Conservation (phyloP, 2,888 invertebrate species). For the Calameuta filiformis region DNA sequence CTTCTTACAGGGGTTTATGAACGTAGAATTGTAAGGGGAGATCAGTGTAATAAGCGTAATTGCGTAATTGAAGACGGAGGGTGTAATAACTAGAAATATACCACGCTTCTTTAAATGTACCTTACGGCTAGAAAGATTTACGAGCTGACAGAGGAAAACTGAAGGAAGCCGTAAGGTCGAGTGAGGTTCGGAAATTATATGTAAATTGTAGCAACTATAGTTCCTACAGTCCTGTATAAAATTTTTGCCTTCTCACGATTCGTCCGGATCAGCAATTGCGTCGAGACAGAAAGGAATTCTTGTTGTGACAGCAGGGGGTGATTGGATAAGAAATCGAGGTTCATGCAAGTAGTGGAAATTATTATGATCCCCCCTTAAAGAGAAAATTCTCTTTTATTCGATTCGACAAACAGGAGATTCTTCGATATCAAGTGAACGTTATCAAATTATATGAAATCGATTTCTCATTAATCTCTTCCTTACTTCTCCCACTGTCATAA, state of each 20-base stretch:
- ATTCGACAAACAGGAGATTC: not conserved
- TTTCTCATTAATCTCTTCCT: not conserved
- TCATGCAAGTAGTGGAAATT: not conserved
- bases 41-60: not conserved
- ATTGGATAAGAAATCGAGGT: not conserved
- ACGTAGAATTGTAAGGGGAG: not conserved
- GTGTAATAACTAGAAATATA: not conserved
- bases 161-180: not conserved
- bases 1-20: not conserved
- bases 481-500: not conserved
- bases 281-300: not conserved
- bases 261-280: not conserved
- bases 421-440: not conserved
- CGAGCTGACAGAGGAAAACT: not conserved
- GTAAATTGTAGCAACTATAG: not conserved
- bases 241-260: not conserved
- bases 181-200: not conserved
- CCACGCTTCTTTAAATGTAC: not conserved
- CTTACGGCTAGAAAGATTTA: not conserved
- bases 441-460: not conserved
- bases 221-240: not conserved
- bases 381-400: not conserved
- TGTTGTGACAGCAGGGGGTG: not conserved
- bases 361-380: not conserved
- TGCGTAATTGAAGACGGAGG: not conserved